Conservation (phyloP, 2,113 vertebrate species). For the Crotalus tigris region DNA sequence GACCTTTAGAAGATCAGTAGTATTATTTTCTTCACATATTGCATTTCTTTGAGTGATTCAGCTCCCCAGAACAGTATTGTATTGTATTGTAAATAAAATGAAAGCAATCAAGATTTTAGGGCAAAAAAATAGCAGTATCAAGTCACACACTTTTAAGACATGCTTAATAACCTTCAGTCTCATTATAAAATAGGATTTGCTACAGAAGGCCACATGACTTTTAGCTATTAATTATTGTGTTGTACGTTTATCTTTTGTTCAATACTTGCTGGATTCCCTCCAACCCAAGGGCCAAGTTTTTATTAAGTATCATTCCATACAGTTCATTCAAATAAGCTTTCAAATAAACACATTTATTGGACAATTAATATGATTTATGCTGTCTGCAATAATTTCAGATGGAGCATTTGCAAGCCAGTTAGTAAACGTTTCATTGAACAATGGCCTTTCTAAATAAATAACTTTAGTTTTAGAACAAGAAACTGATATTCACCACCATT, state of each 20-base stretch:
- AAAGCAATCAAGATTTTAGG: conserved; percentile 30
- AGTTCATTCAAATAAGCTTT: conserved; percentile 80
- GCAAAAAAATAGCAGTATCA: conserved; percentile 33
- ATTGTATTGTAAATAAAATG: not conserved
- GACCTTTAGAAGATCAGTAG: conserved; percentile 20
- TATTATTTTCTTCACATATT: not conserved
- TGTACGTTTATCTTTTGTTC: conserved; percentile 70
- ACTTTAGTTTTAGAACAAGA: conserved; percentile 42
- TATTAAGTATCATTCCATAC: conserved; percentile 74
- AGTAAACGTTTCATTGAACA: conserved; percentile 69
- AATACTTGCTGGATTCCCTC: conserved; percentile 64
- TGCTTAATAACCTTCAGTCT: conserved; percentile 15
- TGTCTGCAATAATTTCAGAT: conserved; percentile 67
- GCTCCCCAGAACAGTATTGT: conserved; percentile 26
- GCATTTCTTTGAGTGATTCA: conserved; percentile 12
- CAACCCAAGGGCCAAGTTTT: conserved; percentile 60
- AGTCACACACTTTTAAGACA: conserved; percentile 56
- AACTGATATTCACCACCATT: conserved; percentile 51
- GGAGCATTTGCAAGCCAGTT: conserved; percentile 67
- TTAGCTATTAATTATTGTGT: conserved; percentile 70
- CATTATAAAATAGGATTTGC: conserved; percentile 60
- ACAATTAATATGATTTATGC: conserved; percentile 75
- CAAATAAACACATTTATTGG: conserved; percentile 78
- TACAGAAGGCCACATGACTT: conserved; percentile 51
- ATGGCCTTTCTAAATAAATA: conserved; percentile 22